Evolutionary conservation across 2,113 vertebrate species (phyloP).

Genomic region (Pyrgilauda ruficollis): DNA sequence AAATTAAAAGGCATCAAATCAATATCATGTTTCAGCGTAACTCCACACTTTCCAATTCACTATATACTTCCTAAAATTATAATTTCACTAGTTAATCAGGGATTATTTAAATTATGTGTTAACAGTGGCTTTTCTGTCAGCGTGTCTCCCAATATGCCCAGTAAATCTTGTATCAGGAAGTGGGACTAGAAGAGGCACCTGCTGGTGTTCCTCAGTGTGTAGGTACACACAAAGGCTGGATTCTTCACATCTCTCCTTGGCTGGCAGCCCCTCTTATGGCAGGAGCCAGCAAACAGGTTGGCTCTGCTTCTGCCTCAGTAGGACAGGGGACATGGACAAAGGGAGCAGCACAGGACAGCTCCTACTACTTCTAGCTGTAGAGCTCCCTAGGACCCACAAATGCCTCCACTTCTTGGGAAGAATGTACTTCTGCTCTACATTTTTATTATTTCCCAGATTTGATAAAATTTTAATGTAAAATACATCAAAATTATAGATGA

Average conservation of each 20-base stretch:
- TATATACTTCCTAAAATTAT: conserved; percentile 45
- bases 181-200: not conserved
- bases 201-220: not conserved
- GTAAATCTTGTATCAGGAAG: not conserved
- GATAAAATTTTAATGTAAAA: not conserved
- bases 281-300: not conserved
- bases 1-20: conserved; percentile 36
- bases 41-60: not conserved
- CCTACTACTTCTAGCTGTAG: not conserved
- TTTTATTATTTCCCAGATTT: not conserved
- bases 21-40: conserved; percentile 20
- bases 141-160: not conserved
- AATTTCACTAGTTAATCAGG: conserved; percentile 44
- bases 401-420: not conserved
- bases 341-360: not conserved
- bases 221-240: not conserved
- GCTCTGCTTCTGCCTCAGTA: not conserved
- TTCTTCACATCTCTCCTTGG: not conserved
- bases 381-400: not conserved
- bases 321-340: not conserved
- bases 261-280: not conserved
- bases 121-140: not conserved
- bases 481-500: not conserved
- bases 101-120: conserved; percentile 48
- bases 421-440: not conserved